Base-by-base conservation (phyloP, 2,888 invertebrate species). In the Thecocarcelia acutangulata region DNA sequence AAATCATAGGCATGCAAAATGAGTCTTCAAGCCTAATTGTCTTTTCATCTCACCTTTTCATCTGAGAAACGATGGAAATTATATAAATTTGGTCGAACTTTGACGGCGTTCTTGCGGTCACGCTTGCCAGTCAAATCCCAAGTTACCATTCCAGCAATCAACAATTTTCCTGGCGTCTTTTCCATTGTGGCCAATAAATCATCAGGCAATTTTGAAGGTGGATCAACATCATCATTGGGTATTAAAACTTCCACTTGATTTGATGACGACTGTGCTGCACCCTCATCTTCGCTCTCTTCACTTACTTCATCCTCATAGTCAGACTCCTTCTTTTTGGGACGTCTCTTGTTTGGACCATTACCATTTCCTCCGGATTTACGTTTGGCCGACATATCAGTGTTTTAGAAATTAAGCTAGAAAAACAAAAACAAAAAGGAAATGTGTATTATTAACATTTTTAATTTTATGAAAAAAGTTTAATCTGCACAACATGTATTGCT, bases 91-190 rank as follows among this genome's bases (percentile, higher is more conserved):
- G 95, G 95, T 61, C 94, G 93, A 12, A 93, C 91, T 79, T 93
- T 92, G 33, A 87, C 85, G 2, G 90, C 89, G 87, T 97, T 96
- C 64, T 95, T 96, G 54, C 94, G 93, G 86, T 95, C 94, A 76
- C 95, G 94, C 78, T 96, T 94, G 0, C 97, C 97, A 72, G 95
- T 95, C 85, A 96, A 91, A 86, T 98, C 97, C 97, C 97, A 98
- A 86, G 97, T 97, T 0, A 96, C 95, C 86, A 96, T 94, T 2
- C 98, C 98, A 85, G 96, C 94, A 83, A 97, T 93, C 86, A 97
- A 87, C 78, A 98, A 91, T 70, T 94, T 93, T 8, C 97, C 97
- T 0, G 95, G 93, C 0, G 93, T 92, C 88, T 94, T 94, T 86
- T 94, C 93, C 85, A 94, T 92, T 0, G 93, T 92, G 81, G 93